Evolutionary conservation across 2,113 vertebrate species (phyloP).

Genomic region (Sprattus sprattus): DNA sequence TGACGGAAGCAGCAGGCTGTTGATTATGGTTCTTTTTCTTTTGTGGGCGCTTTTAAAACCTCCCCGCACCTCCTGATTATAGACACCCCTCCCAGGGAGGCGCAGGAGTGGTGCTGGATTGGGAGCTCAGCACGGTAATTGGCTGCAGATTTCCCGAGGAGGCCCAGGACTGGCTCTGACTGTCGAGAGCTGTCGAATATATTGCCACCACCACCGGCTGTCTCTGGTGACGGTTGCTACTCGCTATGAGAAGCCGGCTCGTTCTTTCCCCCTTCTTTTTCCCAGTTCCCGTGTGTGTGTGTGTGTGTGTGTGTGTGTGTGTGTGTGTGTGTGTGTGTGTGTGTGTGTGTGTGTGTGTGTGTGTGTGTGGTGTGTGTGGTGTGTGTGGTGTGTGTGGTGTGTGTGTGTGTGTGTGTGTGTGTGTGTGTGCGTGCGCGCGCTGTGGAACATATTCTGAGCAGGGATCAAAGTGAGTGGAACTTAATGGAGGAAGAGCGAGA

Average conservation of each 20-base stretch:
- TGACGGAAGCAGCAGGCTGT: conserved; percentile 37
- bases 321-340: neutral
- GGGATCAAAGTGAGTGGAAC: neutral
- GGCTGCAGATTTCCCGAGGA: conserved; percentile 21
- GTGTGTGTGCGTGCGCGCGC: too few species aligned
- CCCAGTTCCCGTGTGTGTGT: neutral
- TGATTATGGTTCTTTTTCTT: conserved; percentile 35
- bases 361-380: neutral
- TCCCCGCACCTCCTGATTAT: conserved; percentile 40
- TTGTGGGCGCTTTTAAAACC: conserved; percentile 39
- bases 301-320: neutral
- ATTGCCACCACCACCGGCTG: neutral
- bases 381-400: neutral
- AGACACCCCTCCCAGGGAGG: conserved; percentile 17
- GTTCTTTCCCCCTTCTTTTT: too few species aligned
- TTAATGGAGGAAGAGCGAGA: neutral
- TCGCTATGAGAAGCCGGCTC: too few species aligned
- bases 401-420: neutral
- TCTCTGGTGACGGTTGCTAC: neutral
- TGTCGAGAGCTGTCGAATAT: neutral
- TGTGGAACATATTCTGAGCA: too few species aligned
- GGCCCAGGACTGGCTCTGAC: neutral
- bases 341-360: neutral
- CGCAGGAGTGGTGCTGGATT: conserved; percentile 16
- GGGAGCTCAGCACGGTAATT: conserved; percentile 32